A percentile compares a stretch with the other conserved stretches of the same genome.
phyloP scores from a whole-genome alignment of 2,888 invertebrate species.

The Diplazon laetatorius region DNA sequence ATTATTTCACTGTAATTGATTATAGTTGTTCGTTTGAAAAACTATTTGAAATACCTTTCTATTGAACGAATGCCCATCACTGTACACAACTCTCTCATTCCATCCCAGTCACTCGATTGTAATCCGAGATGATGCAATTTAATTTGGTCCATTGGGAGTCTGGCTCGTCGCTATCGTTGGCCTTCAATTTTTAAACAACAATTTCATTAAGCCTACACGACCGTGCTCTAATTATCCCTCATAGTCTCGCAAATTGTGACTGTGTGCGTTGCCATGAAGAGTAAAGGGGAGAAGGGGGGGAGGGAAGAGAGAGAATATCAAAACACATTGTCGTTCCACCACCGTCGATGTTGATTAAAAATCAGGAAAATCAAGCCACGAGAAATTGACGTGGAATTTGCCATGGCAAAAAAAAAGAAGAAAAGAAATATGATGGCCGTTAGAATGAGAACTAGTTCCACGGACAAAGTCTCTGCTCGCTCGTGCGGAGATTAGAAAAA shows the following conservation, averaged over 20 bases:
- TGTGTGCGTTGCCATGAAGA: no score
- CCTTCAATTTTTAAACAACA: constrained; percentile 35
- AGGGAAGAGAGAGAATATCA: not conserved
- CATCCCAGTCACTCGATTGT: not conserved
- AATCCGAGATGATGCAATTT: constrained; percentile 15
- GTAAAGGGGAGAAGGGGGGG: no score
- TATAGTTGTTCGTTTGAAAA: no score
- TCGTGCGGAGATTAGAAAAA: constrained; percentile 13
- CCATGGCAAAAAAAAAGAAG: not conserved
- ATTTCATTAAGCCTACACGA: constrained; percentile 17
- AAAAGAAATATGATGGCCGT: not conserved
- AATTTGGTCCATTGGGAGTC: not conserved
- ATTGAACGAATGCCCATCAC: no score
- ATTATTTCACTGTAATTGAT: no score
- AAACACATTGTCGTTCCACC: constrained; percentile 3
- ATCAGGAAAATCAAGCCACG: not conserved
- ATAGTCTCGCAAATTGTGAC: constrained; percentile 1
- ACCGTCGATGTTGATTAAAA: constrained; percentile 10
- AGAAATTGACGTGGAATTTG: constrained; percentile 13
- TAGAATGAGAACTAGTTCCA: constrained; percentile 20
- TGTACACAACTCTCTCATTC: not conserved
- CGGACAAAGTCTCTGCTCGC: not conserved
- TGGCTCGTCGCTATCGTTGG: not conserved
- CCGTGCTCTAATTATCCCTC: constrained; percentile 7
- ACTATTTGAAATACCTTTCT: no score